Conservation (phyloP, 2,113 vertebrate species). For the Zosterops borbonicus region DNA sequence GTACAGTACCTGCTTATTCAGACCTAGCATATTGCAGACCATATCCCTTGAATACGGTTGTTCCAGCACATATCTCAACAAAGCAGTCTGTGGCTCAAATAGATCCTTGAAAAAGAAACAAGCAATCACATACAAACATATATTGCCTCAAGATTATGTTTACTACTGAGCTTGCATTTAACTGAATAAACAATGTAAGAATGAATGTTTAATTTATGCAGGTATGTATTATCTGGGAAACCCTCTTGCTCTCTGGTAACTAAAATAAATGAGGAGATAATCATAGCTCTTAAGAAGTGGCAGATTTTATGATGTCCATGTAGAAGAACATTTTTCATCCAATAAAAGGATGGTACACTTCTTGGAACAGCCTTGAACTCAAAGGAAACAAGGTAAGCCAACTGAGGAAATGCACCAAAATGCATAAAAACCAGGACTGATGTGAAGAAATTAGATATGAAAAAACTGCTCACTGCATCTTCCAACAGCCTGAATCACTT, state of each 20-base stretch:
- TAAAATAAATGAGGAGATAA: background rate
- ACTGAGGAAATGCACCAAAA: background rate
- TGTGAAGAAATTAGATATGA: background rate
- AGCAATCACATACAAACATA: conserved; percentile 52
- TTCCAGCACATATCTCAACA: conserved; percentile 96
- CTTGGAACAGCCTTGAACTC: background rate
- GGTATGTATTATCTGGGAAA: background rate
- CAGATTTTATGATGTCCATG: background rate
- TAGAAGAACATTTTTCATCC: background rate
- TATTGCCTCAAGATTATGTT: conserved; percentile 48
- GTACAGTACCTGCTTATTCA: conserved; percentile 97
- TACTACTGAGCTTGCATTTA: background rate
- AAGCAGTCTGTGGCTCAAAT: conserved; percentile 96
- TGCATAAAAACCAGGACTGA: background rate
- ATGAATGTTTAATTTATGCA: background rate
- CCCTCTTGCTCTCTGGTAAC: background rate
- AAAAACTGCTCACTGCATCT: background rate
- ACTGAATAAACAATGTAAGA: background rate
- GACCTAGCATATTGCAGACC: conserved; percentile 99
- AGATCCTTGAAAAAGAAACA: conserved; percentile 82
- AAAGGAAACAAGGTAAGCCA: background rate
- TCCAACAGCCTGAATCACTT: background rate
- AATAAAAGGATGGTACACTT: background rate
- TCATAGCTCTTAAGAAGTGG: background rate
- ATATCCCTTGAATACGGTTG: conserved; percentile 99